These are phyloP conservation scores for Propithecus deckenii DNA, from an alignment of 2,797 vertebrate genomes.

Conservation along the genomic window DNA sequence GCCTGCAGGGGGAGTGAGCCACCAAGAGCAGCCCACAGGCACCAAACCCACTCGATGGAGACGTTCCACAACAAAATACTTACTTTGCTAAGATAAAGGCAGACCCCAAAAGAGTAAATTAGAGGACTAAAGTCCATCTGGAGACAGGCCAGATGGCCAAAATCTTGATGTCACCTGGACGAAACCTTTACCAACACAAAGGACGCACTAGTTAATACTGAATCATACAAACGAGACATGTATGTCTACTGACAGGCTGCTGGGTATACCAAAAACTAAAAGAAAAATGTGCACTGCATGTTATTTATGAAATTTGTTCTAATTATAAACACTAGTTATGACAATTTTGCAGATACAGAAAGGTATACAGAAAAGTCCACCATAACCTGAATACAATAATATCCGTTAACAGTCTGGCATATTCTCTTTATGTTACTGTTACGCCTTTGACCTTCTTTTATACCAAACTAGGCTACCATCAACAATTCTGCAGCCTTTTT, in stretches of 20 bases:
- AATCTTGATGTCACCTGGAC: not conserved
- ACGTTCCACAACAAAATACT: not conserved
- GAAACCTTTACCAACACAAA: not conserved
- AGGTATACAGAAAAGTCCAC: not conserved
- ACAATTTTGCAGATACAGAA: not conserved
- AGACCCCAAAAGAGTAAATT: not conserved
- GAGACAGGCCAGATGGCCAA: not conserved
- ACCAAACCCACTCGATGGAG: fast-evolving
- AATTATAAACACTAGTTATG: not conserved
- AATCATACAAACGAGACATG: not conserved
- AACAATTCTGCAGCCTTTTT: not conserved
- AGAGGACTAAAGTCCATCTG: not conserved
- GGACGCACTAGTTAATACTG: fast-evolving
- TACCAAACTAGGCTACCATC: not conserved
- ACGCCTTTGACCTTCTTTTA: not conserved
- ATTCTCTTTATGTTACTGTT: not conserved
- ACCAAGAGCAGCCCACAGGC: too few relatives aligned
- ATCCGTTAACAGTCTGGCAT: not conserved
- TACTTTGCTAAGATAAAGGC: not conserved
- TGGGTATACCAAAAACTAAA: not conserved
- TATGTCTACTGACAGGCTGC: not conserved
- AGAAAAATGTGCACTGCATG: not conserved
- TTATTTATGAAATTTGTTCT: not conserved
- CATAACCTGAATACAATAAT: not conserved
- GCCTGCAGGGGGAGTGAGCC: not conserved